Conservation (phyloP, 2,888 invertebrate species). For the Eudemis profundana region DNA sequence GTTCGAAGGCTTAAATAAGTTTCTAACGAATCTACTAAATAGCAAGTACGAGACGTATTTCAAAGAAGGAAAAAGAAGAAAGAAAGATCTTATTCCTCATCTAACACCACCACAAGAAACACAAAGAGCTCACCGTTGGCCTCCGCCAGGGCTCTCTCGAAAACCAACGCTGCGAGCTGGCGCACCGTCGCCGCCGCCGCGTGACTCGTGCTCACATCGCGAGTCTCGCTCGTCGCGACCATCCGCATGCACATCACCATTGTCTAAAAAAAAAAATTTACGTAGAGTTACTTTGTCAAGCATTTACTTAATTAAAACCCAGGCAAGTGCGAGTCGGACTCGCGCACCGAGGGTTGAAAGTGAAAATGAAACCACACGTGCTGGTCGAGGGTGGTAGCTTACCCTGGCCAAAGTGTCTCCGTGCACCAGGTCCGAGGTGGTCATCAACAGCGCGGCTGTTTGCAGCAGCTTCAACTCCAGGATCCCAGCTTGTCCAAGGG, state of each 20-base stretch:
- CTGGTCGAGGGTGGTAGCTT: no score
- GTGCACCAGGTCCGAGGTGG: slow-evolving; percentile 97
- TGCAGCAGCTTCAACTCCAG: slow-evolving; percentile 98
- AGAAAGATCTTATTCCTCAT: no score
- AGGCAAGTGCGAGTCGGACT: no score
- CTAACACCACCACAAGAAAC: no score
- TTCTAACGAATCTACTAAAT: no score
- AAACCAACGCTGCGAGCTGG: slow-evolving; percentile 96
- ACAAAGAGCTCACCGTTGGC: slow-evolving; percentile 87
- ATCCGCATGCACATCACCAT: slow-evolving; percentile 98
- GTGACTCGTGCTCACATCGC: slow-evolving; percentile 93
- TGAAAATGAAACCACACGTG: no score
- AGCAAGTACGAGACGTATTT: no score
- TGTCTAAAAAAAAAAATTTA: slow-evolving; percentile 84
- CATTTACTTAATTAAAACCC: no score
- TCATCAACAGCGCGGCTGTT: slow-evolving; percentile 96
- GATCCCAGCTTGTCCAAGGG: slow-evolving; percentile 96
- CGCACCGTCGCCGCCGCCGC: slow-evolving; percentile 99
- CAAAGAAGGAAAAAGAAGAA: no score
- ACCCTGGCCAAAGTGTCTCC: slow-evolving; percentile 98
- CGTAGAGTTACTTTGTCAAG: no score
- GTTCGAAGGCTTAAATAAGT: no score
- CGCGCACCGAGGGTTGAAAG: no score
- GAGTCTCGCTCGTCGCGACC: slow-evolving; percentile 96
- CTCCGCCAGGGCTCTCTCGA: slow-evolving; percentile 93